Evolutionary conservation across 2,797 vertebrate genomes (phyloP), one percentile per base, ranked within the genome.

Genomic region (Microtus agrestis): DNA sequence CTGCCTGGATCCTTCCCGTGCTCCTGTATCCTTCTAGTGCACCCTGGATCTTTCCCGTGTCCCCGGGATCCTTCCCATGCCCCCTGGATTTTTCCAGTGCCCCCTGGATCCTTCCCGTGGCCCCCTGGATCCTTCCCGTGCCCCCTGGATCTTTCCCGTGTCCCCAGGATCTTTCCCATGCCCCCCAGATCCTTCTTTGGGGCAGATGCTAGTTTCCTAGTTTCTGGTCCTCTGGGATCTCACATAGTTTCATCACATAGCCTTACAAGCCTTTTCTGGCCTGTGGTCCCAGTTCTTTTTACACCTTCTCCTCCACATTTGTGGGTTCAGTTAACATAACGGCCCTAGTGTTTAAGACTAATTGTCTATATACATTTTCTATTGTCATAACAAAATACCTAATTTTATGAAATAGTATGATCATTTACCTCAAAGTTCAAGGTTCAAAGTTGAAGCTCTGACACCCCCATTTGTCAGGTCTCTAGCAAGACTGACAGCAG

Each of bases 121-220:
- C 19, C 9, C 0, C 5, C 17, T 21, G 19, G 6, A 56, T 6
- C 6, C 56, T 56, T 56, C 34, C 1, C 5, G 5, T 34, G 65
- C 4, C 65, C 29, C 65, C 65, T 67, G 29, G 12, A 37, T 71
- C 67, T 17, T 56, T 56, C 54, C 54, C 6, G 1, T 48, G 46
- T 48, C 46, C 46, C 46, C 46, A 11, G 46, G 46, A 48, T 48
- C 46, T 10, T 48, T 48, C 46, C 5, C 21, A 13, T 79, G 17
- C 5, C 15, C 34, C 34, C 34, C 2, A 4, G 1, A 29, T 63
- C 11, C 51, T 80, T 51, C 76, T 46, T 77, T 77, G 43, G 27
- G 74, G 37, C 10, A 51, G 34, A 21, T 37, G 29, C 27, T 43
- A 51, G 25, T 31, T 80, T 59, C 29, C 54, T 51, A 63, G 76